phyloP scores from a whole-genome alignment of 2,888 invertebrate species.

The Clostera curtula region DNA sequence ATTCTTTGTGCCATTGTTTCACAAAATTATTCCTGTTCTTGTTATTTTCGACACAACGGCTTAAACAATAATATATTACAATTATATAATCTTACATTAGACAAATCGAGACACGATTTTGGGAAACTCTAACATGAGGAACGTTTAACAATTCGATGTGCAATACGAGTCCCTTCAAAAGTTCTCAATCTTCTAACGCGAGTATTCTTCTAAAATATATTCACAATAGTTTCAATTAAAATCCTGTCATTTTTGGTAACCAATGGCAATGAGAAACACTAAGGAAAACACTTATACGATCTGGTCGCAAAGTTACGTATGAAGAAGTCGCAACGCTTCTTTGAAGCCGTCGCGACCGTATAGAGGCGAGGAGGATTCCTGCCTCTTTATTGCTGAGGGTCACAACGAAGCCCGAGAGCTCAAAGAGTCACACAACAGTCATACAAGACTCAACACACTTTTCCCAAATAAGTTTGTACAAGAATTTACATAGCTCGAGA shows the following conservation, averaged over 20 bases:
- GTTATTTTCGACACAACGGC: constrained; percentile 73
- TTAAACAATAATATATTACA: constrained; percentile 74
- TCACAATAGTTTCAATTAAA: constrained; percentile 67
- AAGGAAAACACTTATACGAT: constrained; percentile 56
- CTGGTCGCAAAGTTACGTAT: constrained; percentile 65
- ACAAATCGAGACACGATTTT: constrained; percentile 59
- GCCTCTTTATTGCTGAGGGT: constrained; percentile 59
- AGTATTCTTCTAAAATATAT: constrained; percentile 66
- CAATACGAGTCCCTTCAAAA: constrained; percentile 52
- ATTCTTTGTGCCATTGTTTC: constrained; percentile 75
- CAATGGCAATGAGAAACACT: constrained; percentile 70
- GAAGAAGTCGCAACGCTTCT: constrained; percentile 46
- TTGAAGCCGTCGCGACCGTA: constrained; percentile 46
- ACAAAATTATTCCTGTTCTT: constrained; percentile 75
- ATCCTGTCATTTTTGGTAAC: constrained; percentile 76
- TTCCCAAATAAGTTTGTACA: constrained; percentile 18
- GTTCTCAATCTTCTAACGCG: constrained; percentile 57
- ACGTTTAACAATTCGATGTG: constrained; percentile 72
- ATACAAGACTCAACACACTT: constrained; percentile 1
- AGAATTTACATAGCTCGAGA: no score
- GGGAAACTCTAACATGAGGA: constrained; percentile 59
- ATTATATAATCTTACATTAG: constrained; percentile 66
- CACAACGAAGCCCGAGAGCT: constrained; percentile 33
- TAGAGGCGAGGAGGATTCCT: constrained; percentile 37
- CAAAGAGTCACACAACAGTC: neutral